A percentile compares a stretch with the other conserved stretches of the same genome.
Evolutionary conservation across 2,113 vertebrate genomes (phyloP).

Genomic region (Verasper variegatus): DNA sequence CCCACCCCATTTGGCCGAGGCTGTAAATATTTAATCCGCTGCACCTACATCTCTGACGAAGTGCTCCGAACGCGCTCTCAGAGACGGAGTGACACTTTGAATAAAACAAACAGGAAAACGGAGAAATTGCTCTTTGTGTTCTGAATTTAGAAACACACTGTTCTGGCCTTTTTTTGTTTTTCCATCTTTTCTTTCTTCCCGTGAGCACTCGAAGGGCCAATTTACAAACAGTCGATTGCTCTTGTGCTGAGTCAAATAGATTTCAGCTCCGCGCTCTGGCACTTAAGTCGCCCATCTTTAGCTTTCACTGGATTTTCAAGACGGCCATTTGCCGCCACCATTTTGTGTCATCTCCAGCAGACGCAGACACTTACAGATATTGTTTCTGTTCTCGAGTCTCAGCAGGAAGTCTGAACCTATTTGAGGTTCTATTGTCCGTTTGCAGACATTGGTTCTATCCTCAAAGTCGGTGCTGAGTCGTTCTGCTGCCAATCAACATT

Average conservation of each 20-base stretch:
- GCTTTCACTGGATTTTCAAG: conserved; percentile 35
- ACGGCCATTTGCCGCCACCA: conserved; percentile 45
- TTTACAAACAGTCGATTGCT: conserved; percentile 65
- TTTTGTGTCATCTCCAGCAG: conserved; percentile 49
- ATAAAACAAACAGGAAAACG: conserved; percentile 78
- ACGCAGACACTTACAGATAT: no score
- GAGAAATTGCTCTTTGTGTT: conserved; percentile 80
- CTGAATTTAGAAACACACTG: conserved; percentile 77
- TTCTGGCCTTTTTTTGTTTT: conserved; percentile 47
- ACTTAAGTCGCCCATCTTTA: conserved; percentile 72
- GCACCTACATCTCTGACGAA: conserved; percentile 70
- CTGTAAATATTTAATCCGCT: conserved; percentile 73
- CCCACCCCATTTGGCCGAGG: conserved; percentile 64
- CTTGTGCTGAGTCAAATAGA: conserved; percentile 70
- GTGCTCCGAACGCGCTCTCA: conserved; percentile 66
- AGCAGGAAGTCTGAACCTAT: no score
- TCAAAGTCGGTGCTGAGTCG: no score
- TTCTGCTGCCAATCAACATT: no score
- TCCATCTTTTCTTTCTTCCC: conserved; percentile 17
- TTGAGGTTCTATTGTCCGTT: no score
- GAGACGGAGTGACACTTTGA: conserved; percentile 77
- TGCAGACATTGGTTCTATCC: no score
- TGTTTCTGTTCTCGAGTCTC: no score
- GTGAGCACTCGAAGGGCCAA: conserved; percentile 57
- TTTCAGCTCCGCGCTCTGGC: conserved; percentile 59